A percentile compares a stretch with the other conserved stretches of the same genome.
Evolutionary conservation across 2,113 vertebrate genomes (phyloP).

Genomic region (Poeciliopsis occidentalis): DNA sequence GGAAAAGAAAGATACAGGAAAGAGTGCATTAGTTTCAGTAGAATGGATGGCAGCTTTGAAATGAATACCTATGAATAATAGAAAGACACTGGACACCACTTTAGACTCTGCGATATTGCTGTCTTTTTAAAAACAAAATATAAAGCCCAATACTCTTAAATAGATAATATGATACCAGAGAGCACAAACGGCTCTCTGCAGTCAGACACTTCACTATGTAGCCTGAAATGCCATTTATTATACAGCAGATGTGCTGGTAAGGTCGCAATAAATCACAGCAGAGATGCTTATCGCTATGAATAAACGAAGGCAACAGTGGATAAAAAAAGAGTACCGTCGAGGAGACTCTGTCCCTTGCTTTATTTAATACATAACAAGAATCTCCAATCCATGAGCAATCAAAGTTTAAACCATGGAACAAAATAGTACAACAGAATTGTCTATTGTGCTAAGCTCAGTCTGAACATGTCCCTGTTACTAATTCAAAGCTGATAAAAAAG

Average conservation of each 20-base stretch:
- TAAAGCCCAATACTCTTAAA: slow-evolving; percentile 10
- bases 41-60: slow-evolving; percentile 39
- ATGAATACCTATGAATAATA: slow-evolving; percentile 49
- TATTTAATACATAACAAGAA: slow-evolving; percentile 64
- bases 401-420: slow-evolving; percentile 26
- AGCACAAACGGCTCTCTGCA: slow-evolving; percentile 46
- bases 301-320: slow-evolving; percentile 61
- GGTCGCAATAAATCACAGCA: slow-evolving; percentile 66
- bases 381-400: slow-evolving; percentile 37
- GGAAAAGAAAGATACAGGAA: neutral
- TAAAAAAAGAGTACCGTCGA: slow-evolving; percentile 48
- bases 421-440: slow-evolving; percentile 6
- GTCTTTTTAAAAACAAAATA: slow-evolving; percentile 44
- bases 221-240: slow-evolving; percentile 47
- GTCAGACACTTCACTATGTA: slow-evolving; percentile 34
- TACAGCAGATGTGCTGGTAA: slow-evolving; percentile 46
- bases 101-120: slow-evolving; percentile 25
- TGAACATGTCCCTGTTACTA: neutral
- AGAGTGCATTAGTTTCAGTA: slow-evolving; percentile 44
- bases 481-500: neutral
- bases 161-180: slow-evolving; percentile 30
- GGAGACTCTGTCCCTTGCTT: slow-evolving; percentile 47
- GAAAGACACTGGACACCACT: slow-evolving; percentile 23
- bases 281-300: slow-evolving; percentile 65
- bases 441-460: neutral